A percentile compares a stretch with the other conserved stretches of the same genome.
These are phyloP conservation scores for Drosophila anomelani DNA, from an alignment of 2,888 invertebrate genomes.

Conservation along the genomic window DNA sequence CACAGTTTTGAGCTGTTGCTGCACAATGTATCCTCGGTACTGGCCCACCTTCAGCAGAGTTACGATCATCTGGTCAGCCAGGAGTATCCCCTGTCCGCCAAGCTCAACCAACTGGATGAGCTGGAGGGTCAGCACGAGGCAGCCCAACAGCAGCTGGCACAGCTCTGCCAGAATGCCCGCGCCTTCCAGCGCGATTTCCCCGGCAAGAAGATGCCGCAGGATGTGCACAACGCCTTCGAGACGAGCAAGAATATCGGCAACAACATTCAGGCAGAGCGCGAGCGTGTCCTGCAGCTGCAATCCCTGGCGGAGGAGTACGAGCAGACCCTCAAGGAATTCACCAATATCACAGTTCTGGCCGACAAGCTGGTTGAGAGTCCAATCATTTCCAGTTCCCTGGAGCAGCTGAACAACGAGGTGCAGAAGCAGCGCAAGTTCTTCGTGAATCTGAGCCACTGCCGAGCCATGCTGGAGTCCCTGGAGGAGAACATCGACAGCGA, in stretches of 20 bases:
- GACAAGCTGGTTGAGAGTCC: conserved; percentile 92
- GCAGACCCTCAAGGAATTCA: conserved; percentile 93
- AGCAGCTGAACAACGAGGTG: conserved; percentile 94
- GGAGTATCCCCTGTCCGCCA: conserved; percentile 88
- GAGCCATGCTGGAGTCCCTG: conserved; percentile 93
- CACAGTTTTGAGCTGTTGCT: conserved; percentile 89
- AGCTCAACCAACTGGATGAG: conserved; percentile 89
- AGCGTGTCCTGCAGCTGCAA: conserved; percentile 90
- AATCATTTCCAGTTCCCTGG: conserved; percentile 90
- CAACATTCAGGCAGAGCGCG: conserved; percentile 89
- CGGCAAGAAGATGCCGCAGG: conserved; percentile 88
- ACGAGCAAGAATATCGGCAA: conserved; percentile 89
- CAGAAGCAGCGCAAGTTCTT: conserved; percentile 95
- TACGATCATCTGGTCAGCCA: conserved; percentile 81
- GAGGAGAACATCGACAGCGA: conserved; percentile 93
- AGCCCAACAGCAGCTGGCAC: conserved; percentile 87
- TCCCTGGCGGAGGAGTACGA: conserved; percentile 94
- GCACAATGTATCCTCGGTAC: conserved; percentile 83
- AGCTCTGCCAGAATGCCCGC: conserved; percentile 88
- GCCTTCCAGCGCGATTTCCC: conserved; percentile 89
- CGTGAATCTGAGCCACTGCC: conserved; percentile 93
- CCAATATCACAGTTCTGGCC: conserved; percentile 93
- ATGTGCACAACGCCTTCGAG: conserved; percentile 89
- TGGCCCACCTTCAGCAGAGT: conserved; percentile 79
- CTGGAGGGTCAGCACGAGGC: conserved; percentile 89